Conservation (phyloP, 2,888 invertebrate genomes). For the Pomacea canaliculata region DNA sequence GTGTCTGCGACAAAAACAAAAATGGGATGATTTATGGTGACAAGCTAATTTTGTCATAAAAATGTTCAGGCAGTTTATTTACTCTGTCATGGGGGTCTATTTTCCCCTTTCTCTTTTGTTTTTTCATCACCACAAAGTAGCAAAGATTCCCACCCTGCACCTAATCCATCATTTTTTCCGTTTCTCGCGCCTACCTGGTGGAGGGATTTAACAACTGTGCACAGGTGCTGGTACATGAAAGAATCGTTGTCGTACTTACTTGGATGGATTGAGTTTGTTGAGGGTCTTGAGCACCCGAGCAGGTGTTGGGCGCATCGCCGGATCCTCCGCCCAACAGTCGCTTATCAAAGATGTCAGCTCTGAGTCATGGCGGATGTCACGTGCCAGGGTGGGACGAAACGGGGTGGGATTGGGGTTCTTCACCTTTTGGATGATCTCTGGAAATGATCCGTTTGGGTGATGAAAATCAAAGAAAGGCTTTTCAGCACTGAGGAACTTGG, state of each 20-base stretch:
- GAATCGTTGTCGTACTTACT: conserved; percentile 33
- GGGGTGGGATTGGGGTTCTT: conserved; percentile 33
- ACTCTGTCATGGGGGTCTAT: too few species aligned
- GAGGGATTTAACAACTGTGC: too few species aligned
- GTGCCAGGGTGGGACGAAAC: conserved; percentile 50
- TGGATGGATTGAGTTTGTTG: conserved; percentile 53
- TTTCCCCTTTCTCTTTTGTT: too few species aligned
- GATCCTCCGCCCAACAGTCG: conserved; percentile 59
- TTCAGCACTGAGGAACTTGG: too few species aligned
- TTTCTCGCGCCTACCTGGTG: too few species aligned
- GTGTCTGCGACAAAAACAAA: conserved; percentile 41
- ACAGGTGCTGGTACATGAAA: too few species aligned
- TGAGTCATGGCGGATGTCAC: conserved; percentile 43
- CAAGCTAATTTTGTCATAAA: too few species aligned
- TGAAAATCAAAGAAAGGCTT: background rate
- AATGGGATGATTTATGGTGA: too few species aligned
- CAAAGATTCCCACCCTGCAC: too few species aligned
- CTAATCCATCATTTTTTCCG: too few species aligned
- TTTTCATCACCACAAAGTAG: too few species aligned
- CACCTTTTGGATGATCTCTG: conserved; percentile 51
- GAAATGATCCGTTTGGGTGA: background rate
- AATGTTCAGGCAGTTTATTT: too few species aligned
- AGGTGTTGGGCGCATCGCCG: conserved; percentile 46
- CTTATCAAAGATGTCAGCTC: conserved; percentile 51
- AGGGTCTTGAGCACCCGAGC: conserved; percentile 50